Percentiles rank a stretch among this genome's conserved stretches.
Evolutionary conservation across 2,797 vertebrate genomes (phyloP).

Genomic region (Gallinago nigripennis): DNA sequence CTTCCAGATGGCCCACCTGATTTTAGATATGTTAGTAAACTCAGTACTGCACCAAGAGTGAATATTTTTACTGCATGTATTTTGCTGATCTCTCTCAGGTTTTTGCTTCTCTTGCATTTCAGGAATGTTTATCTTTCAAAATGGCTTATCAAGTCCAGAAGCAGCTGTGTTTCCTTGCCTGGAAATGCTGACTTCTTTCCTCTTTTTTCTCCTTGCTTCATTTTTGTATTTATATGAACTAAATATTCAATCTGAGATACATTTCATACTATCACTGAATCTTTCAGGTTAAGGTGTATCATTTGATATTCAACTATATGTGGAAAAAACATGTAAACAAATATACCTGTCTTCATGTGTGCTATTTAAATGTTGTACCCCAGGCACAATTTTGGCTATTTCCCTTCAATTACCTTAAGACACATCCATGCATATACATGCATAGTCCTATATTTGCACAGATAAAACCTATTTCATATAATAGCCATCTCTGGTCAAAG

Average conservation of each 20-base stretch:
- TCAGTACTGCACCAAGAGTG: background rate
- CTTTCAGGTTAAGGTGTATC: background rate
- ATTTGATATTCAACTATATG: background rate
- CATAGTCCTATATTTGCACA: background rate
- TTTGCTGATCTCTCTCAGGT: background rate
- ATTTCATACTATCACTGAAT: background rate
- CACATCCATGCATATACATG: background rate
- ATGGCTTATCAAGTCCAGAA: background rate
- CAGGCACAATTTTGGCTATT: background rate
- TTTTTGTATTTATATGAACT: background rate
- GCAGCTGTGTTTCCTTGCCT: background rate
- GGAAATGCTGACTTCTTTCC: background rate
- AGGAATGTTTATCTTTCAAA: background rate
- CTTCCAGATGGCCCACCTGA: background rate
- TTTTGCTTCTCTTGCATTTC: background rate
- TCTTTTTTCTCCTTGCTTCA: background rate
- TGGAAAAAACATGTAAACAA: background rate
- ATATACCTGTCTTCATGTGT: background rate
- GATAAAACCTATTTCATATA: background rate
- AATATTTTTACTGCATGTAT: background rate
- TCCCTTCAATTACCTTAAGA: background rate
- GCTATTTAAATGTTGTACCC: background rate
- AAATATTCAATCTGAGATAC: background rate
- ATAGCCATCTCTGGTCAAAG: background rate
- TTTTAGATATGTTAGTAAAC: background rate